Conservation (phyloP, 2,888 invertebrate species). For the Caenorhabditis imperialis region DNA sequence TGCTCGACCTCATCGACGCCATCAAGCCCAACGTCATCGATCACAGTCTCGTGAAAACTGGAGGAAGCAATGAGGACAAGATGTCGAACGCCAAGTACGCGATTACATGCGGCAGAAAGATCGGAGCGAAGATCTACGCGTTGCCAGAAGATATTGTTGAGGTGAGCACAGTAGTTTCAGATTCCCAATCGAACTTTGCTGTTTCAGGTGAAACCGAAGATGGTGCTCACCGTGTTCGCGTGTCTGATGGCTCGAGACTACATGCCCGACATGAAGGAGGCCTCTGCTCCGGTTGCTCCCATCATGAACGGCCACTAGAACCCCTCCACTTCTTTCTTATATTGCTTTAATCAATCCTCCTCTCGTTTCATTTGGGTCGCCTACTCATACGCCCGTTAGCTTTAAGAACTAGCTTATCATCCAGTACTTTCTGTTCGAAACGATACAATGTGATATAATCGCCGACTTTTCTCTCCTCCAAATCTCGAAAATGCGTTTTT, state of each 20-base stretch:
- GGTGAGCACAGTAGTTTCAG: conserved; percentile 70
- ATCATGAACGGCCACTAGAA: conserved; percentile 44
- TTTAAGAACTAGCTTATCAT: conserved; percentile 11
- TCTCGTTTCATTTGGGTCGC: conserved; percentile 1
- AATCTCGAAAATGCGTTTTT: conserved; percentile 23
- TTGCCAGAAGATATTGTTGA: conserved; percentile 98
- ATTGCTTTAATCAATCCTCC: conserved; percentile 18
- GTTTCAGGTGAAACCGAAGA: conserved; percentile 88
- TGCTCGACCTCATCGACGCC: conserved; percentile 94
- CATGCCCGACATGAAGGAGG: conserved; percentile 87
- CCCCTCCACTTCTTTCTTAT: not conserved
- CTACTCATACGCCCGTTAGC: conserved; percentile 17
- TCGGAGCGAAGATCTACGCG: conserved; percentile 97
- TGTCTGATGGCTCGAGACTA: conserved; percentile 98
- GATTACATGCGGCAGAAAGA: conserved; percentile 96
- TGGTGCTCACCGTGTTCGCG: conserved; percentile 99
- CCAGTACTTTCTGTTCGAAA: conserved; percentile 2
- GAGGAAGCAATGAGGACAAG: conserved; percentile 58
- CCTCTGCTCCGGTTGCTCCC: conserved; percentile 47
- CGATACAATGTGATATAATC: conserved; percentile 46
- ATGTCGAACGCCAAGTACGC: conserved; percentile 97
- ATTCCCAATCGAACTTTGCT: not conserved
- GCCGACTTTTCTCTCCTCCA: conserved; percentile 4
- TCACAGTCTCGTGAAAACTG: conserved; percentile 82
- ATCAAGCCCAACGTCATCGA: conserved; percentile 96